These are phyloP conservation scores for Bostrychus sinensis DNA, from an alignment of 2,113 vertebrate species.

Conservation along the genomic window DNA sequence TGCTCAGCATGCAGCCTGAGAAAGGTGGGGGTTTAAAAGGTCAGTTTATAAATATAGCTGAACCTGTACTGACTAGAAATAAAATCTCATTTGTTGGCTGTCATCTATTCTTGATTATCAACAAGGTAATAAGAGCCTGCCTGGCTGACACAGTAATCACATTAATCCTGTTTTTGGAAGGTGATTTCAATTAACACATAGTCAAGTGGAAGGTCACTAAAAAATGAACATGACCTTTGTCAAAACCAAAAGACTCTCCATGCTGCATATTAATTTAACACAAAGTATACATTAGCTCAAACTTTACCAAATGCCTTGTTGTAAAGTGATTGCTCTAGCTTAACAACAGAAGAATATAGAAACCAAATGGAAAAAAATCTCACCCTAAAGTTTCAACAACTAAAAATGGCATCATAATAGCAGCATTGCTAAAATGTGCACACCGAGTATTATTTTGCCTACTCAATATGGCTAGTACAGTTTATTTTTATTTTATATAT, in stretches of 20 bases:
- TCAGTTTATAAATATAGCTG: not conserved
- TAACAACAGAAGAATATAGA: not conserved
- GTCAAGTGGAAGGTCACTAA: not conserved
- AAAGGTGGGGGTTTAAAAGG: not conserved
- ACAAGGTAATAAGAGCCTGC: slow-evolving; percentile 1
- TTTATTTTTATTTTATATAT: too few relatives aligned
- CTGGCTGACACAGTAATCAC: not conserved
- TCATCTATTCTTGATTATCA: not conserved
- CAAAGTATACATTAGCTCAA: not conserved
- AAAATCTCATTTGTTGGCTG: not conserved
- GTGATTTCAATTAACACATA: slow-evolving; percentile 3
- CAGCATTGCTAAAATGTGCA: too few relatives aligned
- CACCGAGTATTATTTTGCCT: too few relatives aligned
- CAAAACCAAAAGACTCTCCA: not conserved
- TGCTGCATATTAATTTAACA: not conserved
- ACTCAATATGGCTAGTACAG: too few relatives aligned
- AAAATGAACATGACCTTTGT: slow-evolving; percentile 7
- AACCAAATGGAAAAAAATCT: not conserved
- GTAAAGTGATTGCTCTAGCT: not conserved
- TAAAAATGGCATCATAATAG: too few relatives aligned
- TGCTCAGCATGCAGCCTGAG: slow-evolving; percentile 86
- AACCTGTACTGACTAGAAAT: not conserved
- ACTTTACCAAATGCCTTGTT: not conserved
- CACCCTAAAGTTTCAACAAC: too few relatives aligned
- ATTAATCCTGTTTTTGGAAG: not conserved